Evolutionary conservation across 2,888 invertebrate genomes (phyloP).

Genomic region (Pocota personata): DNA sequence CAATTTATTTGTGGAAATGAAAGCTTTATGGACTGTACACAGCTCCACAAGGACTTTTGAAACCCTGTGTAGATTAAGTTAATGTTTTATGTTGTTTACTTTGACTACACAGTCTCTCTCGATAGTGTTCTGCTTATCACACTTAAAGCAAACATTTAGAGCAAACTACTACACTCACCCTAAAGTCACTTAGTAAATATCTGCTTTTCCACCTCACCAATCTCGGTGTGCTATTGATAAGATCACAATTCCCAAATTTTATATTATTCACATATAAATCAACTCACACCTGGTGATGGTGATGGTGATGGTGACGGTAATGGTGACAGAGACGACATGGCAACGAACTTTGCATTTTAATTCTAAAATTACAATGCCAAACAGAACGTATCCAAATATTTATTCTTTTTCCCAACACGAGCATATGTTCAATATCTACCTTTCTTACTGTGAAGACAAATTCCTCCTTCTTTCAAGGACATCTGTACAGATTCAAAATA

Average conservation of each 20-base stretch:
- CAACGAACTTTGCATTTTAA: slow-evolving; percentile 67
- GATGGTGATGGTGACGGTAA: too few species aligned
- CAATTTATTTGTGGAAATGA: neutral
- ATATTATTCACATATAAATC: slow-evolving; percentile 60
- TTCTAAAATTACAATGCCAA: slow-evolving; percentile 62
- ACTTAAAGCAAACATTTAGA: neutral
- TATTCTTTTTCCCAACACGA: slow-evolving; percentile 19
- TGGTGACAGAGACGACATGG: slow-evolving; percentile 25
- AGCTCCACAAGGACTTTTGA: neutral
- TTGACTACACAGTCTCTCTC: neutral
- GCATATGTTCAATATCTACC: neutral
- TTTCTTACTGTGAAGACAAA: neutral
- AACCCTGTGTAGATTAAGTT: neutral
- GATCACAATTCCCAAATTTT: slow-evolving; percentile 22
- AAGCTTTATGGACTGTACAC: neutral
- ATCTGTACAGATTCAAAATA: slow-evolving; percentile 41
- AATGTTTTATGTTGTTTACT: neutral
- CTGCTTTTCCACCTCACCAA: neutral
- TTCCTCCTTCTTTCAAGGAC: slow-evolving; percentile 15
- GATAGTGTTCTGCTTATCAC: neutral
- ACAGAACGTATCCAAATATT: slow-evolving; percentile 59
- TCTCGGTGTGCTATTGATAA: slow-evolving; percentile 16
- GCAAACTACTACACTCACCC: neutral
- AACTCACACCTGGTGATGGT: slow-evolving; percentile 31
- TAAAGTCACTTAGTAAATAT: neutral